Base-by-base conservation (phyloP, 2,888 invertebrate species). In the Polydrusus cervinus region DNA sequence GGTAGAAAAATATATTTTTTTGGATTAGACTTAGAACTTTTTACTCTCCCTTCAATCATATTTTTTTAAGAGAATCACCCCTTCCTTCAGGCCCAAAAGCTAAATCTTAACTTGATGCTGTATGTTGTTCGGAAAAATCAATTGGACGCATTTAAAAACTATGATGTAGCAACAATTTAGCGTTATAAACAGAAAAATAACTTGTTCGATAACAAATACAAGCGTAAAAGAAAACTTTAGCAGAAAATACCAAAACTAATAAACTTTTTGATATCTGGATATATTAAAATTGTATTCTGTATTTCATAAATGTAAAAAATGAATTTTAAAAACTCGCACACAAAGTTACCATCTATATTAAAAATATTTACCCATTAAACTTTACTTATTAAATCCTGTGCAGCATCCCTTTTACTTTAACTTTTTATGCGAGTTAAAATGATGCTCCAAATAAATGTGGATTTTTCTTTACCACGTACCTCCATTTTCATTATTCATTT, bases 401-500 rank as follows among this genome's bases (percentile, higher is more conserved):
- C 45, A 43, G 61, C 47, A 43, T 62, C 43, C 40, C 51, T 43
- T 47, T 67, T 49, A 14, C 45, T 67, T 68, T 49, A 49, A 73
- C 68, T 45, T 71, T 51, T 62, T 30, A 62, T 45, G 57, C 38
- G 51, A 49, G 65, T 51, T 65, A 65, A 49, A 49, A 65, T 51
- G 51, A 51, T 47, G 51, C 51, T 51, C 65, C 49, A 51, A 65
- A 51, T 38, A 47, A 65, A 51, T 65, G 65, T 65, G 49, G 30
- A 53, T 64, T 70, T 51, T 64, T 53, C 71, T 57, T 43, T 70
- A 47, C 51, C 53, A 53, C 66, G 34, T 66, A 65, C 73, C 64
- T 55, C 69, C 71, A 53, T 75, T 71, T 78, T 75, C 75, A 78
- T 78, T 75, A 78, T 78, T 78, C 75, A 78, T 75, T 73, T 78